Evolutionary conservation across 30 jellyfish, hydroid and myxozoan species (phyloP).

Genomic region (Nemopilema nomurai): DNA sequence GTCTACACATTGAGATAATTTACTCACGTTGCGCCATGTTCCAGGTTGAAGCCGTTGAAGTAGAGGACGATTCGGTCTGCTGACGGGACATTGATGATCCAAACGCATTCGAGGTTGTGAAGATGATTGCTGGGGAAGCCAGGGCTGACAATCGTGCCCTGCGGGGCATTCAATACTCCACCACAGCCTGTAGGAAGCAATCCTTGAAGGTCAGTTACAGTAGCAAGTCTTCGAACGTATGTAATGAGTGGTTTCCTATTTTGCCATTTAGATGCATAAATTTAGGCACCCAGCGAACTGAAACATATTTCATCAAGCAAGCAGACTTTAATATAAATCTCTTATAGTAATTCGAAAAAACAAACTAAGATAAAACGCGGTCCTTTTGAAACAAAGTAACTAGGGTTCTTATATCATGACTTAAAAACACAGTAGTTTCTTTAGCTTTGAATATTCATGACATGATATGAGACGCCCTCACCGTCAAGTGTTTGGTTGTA

Average conservation of each 20-base stretch:
- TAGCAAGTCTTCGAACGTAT: too few species aligned
- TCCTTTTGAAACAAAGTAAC: too few species aligned
- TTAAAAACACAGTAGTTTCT: too few species aligned
- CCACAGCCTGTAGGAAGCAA: slow-evolving; percentile 76
- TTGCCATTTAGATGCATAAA: too few species aligned
- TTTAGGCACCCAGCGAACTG: too few species aligned
- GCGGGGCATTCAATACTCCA: slow-evolving; percentile 58
- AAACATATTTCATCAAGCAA: too few species aligned
- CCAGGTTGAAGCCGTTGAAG: slow-evolving; percentile 66
- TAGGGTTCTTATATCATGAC: too few species aligned
- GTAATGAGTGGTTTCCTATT: too few species aligned
- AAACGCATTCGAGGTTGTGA: slow-evolving; percentile 65
- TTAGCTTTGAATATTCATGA: too few species aligned
- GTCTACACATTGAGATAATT: not conserved
- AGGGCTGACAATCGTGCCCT: slow-evolving; percentile 76
- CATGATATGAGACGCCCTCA: not conserved
- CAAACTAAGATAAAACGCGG: too few species aligned
- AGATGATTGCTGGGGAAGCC: slow-evolving; percentile 68
- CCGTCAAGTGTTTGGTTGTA: slow-evolving; percentile 54
- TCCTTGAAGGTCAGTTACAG: not conserved
- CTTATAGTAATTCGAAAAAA: too few species aligned
- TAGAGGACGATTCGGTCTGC: slow-evolving; percentile 51
- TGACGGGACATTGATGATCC: slow-evolving; percentile 68
- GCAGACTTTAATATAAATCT: too few species aligned
- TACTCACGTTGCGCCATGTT: slow-evolving; percentile 21